Base-by-base conservation (phyloP, 1,140 invertebrate genomes). In the Meloidogyne floridensis region DNA sequence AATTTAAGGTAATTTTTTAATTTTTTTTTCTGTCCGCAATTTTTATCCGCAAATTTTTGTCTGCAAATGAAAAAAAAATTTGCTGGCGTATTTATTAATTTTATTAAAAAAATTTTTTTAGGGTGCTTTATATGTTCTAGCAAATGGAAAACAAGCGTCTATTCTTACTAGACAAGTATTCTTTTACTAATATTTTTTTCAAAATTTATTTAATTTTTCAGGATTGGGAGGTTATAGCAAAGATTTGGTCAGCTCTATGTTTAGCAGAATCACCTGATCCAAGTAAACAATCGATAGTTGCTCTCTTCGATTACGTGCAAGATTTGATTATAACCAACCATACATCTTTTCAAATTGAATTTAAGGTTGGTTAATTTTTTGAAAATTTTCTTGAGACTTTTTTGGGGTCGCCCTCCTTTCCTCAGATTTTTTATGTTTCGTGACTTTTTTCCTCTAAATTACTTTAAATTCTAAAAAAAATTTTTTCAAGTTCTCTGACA, bases 281-380 rank as follows among this genome's bases (percentile, higher is more conserved):
- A 0, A 94, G 95, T 87, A 95, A 95, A 89, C 92, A 93, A 2
- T 94, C 94, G 9, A 93, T 95, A 54, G 93, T 95, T 72, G 92
- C 91, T 65, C 90, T 96, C 56, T 93, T 95, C 76, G 94, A 95
- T 80, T 88, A 91, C 43, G 91, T 93, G 43, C 90, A 91, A 65
- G 90, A 90, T 65, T 90, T 90, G 72, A 87, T 93, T 13, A 87
- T 91, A 53, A 92, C 92, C 84, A 86, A 91, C 78, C 90, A 92
- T 80, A 91, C 92, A 65, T 91, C 92, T 32, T 90, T 92, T 82
- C 89, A 91, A 75, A 91, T 93, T 51, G 86, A 89, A 75, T 88
- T 83, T 72, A 84, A 54, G 7, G 85, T 86, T 47, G 20, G 20
- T 20, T 77, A 78, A 72, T 69, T 71, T 20, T 15, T 75, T n/a